These are phyloP conservation scores for Chorisops tibialis DNA, from an alignment of 2,888 invertebrate genomes.

Conservation along the genomic window DNA sequence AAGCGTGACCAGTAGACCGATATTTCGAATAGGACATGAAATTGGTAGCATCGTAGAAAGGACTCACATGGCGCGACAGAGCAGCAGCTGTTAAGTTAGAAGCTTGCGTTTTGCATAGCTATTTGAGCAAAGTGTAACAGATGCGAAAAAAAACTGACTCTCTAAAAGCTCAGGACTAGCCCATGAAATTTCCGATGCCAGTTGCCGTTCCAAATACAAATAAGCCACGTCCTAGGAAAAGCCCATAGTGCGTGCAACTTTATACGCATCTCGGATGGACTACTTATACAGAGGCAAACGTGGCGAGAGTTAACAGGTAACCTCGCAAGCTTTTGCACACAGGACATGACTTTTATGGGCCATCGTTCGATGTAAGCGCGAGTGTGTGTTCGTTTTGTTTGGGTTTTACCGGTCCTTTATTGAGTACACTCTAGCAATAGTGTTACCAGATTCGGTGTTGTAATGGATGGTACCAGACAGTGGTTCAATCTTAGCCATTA, in stretches of 20 bases:
- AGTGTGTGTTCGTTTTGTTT: slow-evolving; percentile 5
- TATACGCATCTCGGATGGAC: not conserved
- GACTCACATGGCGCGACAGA: too few species aligned
- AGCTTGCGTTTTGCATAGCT: too few species aligned
- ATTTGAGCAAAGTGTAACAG: too few species aligned
- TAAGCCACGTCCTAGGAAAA: slow-evolving; percentile 15
- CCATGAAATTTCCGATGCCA: not conserved
- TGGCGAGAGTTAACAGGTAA: slow-evolving; percentile 13
- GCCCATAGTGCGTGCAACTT: not conserved
- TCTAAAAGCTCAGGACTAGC: not conserved
- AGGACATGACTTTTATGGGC: slow-evolving; percentile 16
- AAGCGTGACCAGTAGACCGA: too few species aligned
- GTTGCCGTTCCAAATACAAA: not conserved
- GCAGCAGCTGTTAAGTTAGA: too few species aligned
- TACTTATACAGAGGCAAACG: not conserved
- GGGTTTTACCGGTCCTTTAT: slow-evolving; percentile 22
- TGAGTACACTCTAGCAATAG: not conserved
- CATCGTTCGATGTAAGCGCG: not conserved
- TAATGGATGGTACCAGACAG: too few species aligned
- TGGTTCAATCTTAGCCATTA: too few species aligned
- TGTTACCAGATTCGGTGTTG: too few species aligned
- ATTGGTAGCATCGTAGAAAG: too few species aligned
- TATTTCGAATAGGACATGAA: too few species aligned
- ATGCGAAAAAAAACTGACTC: too few species aligned
- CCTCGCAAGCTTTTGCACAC: slow-evolving; percentile 1